These are phyloP conservation scores for Rotaria socialis DNA, from an alignment of 2,888 invertebrate genomes.

Conservation along the genomic window DNA sequence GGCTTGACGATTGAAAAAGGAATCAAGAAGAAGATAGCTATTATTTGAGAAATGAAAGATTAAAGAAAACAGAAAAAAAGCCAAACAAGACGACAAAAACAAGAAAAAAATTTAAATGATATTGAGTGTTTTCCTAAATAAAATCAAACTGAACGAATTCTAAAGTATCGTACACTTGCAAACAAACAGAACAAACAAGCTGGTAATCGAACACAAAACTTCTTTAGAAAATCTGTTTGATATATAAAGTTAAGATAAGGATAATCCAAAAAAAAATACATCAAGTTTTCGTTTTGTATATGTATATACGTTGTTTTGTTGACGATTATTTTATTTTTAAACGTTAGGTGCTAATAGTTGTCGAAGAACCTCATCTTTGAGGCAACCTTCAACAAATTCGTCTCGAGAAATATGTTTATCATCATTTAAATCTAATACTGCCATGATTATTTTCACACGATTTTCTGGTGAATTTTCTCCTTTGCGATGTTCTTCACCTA, in stretches of 20 bases:
- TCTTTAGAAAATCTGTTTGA: not conserved
- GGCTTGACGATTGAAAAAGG: not conserved
- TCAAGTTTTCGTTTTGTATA: not conserved
- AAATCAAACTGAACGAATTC: not conserved
- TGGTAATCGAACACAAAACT: not conserved
- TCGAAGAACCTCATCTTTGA: constrained; percentile 41
- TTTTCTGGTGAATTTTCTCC: constrained; percentile 45
- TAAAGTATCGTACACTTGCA: not conserved
- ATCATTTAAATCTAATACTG: constrained; percentile 43
- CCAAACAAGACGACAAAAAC: not conserved
- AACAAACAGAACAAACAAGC: not conserved
- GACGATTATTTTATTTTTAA: not conserved
- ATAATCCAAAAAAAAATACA: not conserved
- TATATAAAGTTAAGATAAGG: not conserved
- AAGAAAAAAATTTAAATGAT: not conserved
- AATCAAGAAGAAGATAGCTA: not conserved
- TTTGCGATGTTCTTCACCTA: constrained; percentile 45
- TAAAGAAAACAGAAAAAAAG: not conserved
- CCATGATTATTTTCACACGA: constrained; percentile 40
- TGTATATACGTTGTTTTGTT: not conserved
- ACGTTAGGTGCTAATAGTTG: constrained; percentile 45
- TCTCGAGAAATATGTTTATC: constrained; percentile 38
- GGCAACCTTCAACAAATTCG: constrained; percentile 46
- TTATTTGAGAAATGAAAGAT: not conserved
- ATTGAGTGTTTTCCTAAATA: not conserved